Evolutionary conservation across 2,113 vertebrate genomes (phyloP).

Genomic region (Diadophis punctatus): DNA sequence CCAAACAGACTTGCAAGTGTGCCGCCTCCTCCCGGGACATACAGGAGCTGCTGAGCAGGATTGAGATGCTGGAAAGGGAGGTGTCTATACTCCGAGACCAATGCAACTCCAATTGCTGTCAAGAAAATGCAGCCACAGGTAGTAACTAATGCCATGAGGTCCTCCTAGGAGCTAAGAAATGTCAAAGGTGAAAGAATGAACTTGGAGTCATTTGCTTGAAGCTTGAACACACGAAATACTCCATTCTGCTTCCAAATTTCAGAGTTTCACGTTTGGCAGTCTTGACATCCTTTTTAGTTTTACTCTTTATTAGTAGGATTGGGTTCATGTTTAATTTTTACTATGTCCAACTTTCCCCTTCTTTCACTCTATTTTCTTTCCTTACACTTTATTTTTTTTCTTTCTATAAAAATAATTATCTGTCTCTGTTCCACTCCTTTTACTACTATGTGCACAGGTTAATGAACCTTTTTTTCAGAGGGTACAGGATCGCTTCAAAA

Average conservation of each 20-base stretch:
- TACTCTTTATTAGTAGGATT: neutral
- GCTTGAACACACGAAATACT: neutral
- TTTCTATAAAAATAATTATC: neutral
- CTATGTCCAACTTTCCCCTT: too few species aligned
- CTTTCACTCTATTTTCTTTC: neutral
- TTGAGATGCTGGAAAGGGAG: constrained; percentile 95
- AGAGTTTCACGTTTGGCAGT: neutral
- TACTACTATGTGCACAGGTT: neutral
- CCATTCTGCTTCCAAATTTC: neutral
- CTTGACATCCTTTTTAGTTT: neutral
- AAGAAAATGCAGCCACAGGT: constrained; percentile 87
- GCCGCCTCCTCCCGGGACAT: constrained; percentile 72
- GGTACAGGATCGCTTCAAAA: neutral
- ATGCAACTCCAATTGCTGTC: constrained; percentile 86
- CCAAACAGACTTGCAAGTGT: constrained; percentile 88
- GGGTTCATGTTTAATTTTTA: neutral
- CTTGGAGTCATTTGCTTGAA: neutral
- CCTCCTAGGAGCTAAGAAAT: constrained; percentile 46
- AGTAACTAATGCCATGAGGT: constrained; percentile 50
- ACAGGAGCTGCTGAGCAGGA: constrained; percentile 86
- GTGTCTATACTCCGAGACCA: constrained; percentile 88
- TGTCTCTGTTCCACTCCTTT: neutral
- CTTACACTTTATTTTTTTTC: neutral
- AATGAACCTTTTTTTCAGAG: neutral
- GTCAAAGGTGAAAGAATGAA: constrained; percentile 10